phyloP scores from a whole-genome alignment of 2,113 vertebrate species.

The Anser brachyrhynchus region DNA sequence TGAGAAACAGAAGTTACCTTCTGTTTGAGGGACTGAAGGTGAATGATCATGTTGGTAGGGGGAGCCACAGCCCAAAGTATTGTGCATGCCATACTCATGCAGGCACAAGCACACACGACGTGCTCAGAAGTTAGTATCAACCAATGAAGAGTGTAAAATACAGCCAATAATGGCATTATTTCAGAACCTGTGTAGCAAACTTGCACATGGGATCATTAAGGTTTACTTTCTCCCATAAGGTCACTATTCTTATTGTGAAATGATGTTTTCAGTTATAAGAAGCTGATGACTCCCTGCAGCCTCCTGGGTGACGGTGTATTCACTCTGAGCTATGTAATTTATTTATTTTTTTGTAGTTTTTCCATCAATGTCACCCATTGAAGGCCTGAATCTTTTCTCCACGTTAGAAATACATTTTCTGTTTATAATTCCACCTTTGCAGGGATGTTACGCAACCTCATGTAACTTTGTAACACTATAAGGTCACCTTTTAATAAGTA shows the following conservation, averaged over 20 bases:
- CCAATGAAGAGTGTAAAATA: background rate
- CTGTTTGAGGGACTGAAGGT: background rate
- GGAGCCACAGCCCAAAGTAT: background rate
- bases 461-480: conserved; percentile 40
- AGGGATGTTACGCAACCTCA: background rate
- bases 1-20: background rate
- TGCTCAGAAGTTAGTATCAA: background rate
- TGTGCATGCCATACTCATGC: accelerated
- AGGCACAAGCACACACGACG: accelerated
- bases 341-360: background rate
- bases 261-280: background rate
- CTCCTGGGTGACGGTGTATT: background rate
- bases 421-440: background rate
- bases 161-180: background rate
- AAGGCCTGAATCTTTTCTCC: background rate
- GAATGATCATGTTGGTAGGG: background rate
- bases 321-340: background rate
- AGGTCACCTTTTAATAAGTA: conserved; percentile 50
- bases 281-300: background rate
- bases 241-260: background rate
- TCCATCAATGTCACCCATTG: background rate
- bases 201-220: background rate
- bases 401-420: background rate
- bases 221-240: background rate
- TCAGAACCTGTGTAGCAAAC: background rate